These are phyloP conservation scores for Thecocarcelia acutangulata DNA, from an alignment of 2,888 invertebrate species.

Conservation along the genomic window DNA sequence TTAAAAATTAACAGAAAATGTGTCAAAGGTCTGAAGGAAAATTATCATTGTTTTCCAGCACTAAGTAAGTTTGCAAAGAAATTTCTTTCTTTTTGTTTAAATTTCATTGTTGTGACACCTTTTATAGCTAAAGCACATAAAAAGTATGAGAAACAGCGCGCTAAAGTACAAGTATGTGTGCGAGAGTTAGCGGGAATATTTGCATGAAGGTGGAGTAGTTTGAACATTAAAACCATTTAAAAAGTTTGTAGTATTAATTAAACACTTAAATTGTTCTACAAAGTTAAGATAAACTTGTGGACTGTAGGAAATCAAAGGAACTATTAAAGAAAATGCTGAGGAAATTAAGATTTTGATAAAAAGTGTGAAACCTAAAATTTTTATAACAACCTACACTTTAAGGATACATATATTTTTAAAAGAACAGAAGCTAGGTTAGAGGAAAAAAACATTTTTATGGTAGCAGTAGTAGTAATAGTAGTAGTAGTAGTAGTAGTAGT, in stretches of 20 bases:
- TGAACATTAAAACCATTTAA: slow-evolving; percentile 53
- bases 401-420: no score
- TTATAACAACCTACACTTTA: no score
- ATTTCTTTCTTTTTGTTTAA: slow-evolving; percentile 10
- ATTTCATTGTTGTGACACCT: slow-evolving; percentile 19
- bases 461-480: no score
- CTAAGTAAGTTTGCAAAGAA: slow-evolving; percentile 35
- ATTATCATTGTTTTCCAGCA: slow-evolving; percentile 47
- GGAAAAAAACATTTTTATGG: no score
- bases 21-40: slow-evolving; percentile 47
- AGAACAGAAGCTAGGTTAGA: no score
- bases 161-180: neutral
- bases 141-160: neutral
- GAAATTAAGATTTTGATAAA: no score
- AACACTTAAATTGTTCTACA: slow-evolving; percentile 47
- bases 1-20: slow-evolving; percentile 44
- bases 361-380: no score
- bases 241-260: slow-evolving; percentile 61
- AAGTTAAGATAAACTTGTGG: neutral
- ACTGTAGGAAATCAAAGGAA: neutral
- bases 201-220: slow-evolving; percentile 19
- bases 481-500: no score
- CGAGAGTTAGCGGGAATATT: neutral
- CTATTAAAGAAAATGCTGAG: neutral
- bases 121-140: neutral